phyloP scores from a whole-genome alignment of 1,140 invertebrate species.

The Eupristina koningsbergeri region DNA sequence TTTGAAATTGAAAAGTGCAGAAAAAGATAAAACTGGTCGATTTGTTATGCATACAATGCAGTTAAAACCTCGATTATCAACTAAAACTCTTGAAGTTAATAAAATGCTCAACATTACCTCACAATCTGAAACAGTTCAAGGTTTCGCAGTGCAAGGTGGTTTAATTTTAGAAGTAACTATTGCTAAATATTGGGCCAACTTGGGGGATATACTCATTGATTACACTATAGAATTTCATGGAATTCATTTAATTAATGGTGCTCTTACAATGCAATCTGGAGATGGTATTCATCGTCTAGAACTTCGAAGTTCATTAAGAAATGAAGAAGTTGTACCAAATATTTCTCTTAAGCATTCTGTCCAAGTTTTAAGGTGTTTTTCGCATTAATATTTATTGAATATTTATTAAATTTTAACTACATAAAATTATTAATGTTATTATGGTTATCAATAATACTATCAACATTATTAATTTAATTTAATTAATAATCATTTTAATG shows the following conservation, averaged over 20 bases:
- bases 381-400: neutral
- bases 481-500: too few relatives aligned
- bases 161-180: constrained; percentile 89
- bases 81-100: constrained; percentile 85
- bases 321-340: constrained; percentile 86
- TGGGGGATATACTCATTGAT: constrained; percentile 83
- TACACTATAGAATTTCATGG: constrained; percentile 89
- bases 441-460: neutral
- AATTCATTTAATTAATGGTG: constrained; percentile 80
- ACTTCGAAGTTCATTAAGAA: constrained; percentile 79
- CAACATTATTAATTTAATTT: neutral
- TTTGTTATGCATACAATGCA: constrained; percentile 91
- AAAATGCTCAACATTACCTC: constrained; percentile 84
- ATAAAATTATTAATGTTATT: too few relatives aligned
- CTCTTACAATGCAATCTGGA: constrained; percentile 81
- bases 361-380: constrained; percentile 81
- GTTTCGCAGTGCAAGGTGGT: constrained; percentile 83
- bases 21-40: constrained; percentile 79
- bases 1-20: constrained; percentile 73
- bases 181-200: constrained; percentile 95
- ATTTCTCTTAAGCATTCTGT: constrained; percentile 85
- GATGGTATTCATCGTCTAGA: constrained; percentile 84
- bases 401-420: neutral
- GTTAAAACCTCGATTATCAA: constrained; percentile 82
- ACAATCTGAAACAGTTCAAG: constrained; percentile 78